Conservation (phyloP, 2,888 invertebrate genomes). For the Miltochrista miniata region DNA sequence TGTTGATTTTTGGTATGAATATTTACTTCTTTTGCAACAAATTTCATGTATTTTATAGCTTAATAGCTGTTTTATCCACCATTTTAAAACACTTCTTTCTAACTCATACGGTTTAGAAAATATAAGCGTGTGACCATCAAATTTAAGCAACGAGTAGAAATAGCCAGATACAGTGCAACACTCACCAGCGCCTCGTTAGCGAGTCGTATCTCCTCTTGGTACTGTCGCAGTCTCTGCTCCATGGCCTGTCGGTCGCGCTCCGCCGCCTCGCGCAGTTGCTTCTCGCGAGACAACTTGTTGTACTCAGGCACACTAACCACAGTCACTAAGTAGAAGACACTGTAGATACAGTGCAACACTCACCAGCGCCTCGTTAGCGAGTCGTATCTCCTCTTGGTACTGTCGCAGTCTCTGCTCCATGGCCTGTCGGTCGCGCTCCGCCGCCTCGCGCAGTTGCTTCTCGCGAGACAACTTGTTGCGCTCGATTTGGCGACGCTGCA, state of each 20-base stretch:
- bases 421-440: slow-evolving; percentile 95
- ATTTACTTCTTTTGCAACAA: too few species aligned
- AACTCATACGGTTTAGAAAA: too few species aligned
- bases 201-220: slow-evolving; percentile 95
- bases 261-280: slow-evolving; percentile 95
- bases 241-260: slow-evolving; percentile 95
- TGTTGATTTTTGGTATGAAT: too few species aligned
- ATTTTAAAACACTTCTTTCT: too few species aligned
- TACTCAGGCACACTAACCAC: too few species aligned
- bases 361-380: slow-evolving; percentile 85
- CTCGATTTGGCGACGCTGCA: slow-evolving; percentile 89
- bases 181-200: slow-evolving; percentile 83
- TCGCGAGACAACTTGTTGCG: slow-evolving; percentile 88
- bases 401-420: slow-evolving; percentile 95
- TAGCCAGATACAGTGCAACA: too few species aligned
- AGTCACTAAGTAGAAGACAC: too few species aligned
- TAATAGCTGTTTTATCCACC: too few species aligned
- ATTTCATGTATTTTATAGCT: too few species aligned
- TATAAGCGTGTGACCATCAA: too few species aligned
- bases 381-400: slow-evolving; percentile 95
- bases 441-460: slow-evolving; percentile 95
- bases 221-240: slow-evolving; percentile 93
- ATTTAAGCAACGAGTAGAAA: too few species aligned
- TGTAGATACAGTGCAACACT: too few species aligned
- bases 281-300: slow-evolving; percentile 95